Conservation (phyloP, 2,113 vertebrate genomes). For the Alaudala cheleensis region DNA sequence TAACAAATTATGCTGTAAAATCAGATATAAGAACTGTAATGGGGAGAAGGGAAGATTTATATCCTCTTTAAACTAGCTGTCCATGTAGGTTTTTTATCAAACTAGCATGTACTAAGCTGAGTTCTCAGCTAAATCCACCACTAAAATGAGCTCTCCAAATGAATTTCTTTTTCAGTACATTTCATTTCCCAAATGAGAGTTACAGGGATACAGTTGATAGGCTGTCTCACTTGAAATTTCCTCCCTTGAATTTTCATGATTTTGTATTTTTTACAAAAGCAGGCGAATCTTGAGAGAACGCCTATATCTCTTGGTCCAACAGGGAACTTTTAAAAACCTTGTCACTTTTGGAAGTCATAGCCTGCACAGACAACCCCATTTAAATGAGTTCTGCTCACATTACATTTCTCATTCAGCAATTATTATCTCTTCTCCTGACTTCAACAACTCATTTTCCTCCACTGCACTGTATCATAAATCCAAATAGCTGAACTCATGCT, state of each 20-base stretch:
- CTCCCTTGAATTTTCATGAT: not conserved
- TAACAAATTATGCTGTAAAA: conserved; percentile 26
- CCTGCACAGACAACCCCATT: not conserved
- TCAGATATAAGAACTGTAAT: not conserved
- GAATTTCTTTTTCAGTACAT: not conserved
- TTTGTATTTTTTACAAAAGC: not conserved
- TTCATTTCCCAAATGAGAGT: not conserved
- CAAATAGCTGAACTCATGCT: not conserved
- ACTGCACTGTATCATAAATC: conserved; percentile 5
- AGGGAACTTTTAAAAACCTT: not conserved
- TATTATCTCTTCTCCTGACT: not conserved
- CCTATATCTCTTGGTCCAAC: not conserved
- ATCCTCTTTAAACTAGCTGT: conserved; percentile 13
- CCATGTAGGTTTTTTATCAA: not conserved
- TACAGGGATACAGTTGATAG: not conserved
- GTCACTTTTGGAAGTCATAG: not conserved
- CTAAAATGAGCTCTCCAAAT: not conserved
- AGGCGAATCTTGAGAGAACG: not conserved
- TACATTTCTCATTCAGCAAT: conserved; percentile 26
- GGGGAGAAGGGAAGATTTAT: conserved; percentile 16
- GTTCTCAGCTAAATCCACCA: not conserved
- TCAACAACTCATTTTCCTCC: not conserved
- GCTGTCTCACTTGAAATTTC: not conserved
- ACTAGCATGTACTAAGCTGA: not conserved
- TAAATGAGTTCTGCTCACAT: not conserved